Evolutionary conservation across 2,888 invertebrate genomes (phyloP), one percentile per base, ranked within the genome.

Genomic region (Epirrhoe alternata): DNA sequence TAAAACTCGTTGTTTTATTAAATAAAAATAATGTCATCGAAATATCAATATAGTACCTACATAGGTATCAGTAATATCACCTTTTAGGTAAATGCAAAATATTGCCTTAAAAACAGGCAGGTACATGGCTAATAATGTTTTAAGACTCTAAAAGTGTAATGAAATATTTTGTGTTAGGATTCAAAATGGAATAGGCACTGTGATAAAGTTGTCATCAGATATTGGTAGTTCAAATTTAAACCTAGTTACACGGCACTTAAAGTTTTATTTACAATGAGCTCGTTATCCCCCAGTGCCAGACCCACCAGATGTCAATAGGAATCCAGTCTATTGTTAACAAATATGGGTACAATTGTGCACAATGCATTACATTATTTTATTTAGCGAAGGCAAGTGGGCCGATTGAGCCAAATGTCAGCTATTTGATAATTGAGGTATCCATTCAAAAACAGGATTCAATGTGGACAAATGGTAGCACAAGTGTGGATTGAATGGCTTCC

Each of bases 331-430:
- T 92, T 92, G 92, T 92, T 87, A 88, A 88, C 89, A 89, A 90
- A 90, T 89, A 89, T 83, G 86, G 85, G 86, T 86, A 90, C 91
- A 90, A 92, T 88, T 85, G 88, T 75, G 83, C 84, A 91, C 89
- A 92, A 91, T 86, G 84, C 79, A 78, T 77, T 79, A 85, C 86
- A 86, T 88, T 87, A 90, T 89, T 87, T 86, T 86, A 88, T 90
- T 90, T 86, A 81, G 82, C 74, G 77, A 72, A 84, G 84, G 86
- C 87, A 81, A 86, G 84, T 85, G 78, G 79, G 73, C 77, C 75
- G 79, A 82, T 77, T 69, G 78, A 77, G 84, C 89, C 92, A 91
- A 92, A 90, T 92, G 92, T 89, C 89, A 82, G 80, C 84, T 77
- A 86, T 89, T 88, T 86, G 78, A 84, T 89, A 90, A 90, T 91